These are phyloP conservation scores for Cheilosia urbana DNA, from an alignment of 2,888 invertebrate species.

Conservation along the genomic window DNA sequence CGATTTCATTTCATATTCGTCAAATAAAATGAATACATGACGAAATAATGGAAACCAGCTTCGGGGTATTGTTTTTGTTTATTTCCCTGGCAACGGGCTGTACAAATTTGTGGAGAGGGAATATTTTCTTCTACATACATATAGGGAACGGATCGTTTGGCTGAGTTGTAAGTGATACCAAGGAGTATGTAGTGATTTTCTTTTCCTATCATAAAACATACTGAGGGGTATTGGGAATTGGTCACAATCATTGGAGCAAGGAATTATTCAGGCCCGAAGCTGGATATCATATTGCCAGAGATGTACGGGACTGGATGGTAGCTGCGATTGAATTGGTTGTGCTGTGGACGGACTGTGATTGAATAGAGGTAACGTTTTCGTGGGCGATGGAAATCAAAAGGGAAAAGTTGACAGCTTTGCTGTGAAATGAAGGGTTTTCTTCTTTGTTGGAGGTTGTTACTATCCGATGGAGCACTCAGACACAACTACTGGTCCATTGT, in stretches of 20 bases:
- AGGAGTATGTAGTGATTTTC: slow-evolving; percentile 37
- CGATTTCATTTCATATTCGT: slow-evolving; percentile 71
- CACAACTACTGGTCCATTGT: no score
- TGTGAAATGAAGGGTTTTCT: no score
- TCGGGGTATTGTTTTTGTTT: slow-evolving; percentile 49
- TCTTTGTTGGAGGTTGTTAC: no score
- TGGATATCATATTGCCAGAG: slow-evolving; percentile 23
- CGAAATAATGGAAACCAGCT: slow-evolving; percentile 44
- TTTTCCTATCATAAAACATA: slow-evolving; percentile 20
- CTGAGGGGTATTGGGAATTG: slow-evolving; percentile 22
- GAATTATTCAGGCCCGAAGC: slow-evolving; percentile 42
- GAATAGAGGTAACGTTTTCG: no score
- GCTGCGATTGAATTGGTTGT: no score
- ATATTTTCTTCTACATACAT: slow-evolving; percentile 28
- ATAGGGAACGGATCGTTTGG: slow-evolving; percentile 1
- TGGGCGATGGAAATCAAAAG: no score
- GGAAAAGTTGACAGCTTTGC: no score
- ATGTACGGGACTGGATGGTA: neutral
- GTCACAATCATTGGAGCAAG: slow-evolving; percentile 39
- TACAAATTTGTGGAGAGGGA: slow-evolving; percentile 7
- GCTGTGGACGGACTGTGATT: neutral
- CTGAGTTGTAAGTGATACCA: slow-evolving; percentile 19
- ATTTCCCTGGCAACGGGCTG: neutral
- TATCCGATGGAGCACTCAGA: no score
- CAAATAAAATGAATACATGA: slow-evolving; percentile 59